Base-by-base conservation (phyloP, 2,113 vertebrate species). In the Zosterops pallidus region DNA sequence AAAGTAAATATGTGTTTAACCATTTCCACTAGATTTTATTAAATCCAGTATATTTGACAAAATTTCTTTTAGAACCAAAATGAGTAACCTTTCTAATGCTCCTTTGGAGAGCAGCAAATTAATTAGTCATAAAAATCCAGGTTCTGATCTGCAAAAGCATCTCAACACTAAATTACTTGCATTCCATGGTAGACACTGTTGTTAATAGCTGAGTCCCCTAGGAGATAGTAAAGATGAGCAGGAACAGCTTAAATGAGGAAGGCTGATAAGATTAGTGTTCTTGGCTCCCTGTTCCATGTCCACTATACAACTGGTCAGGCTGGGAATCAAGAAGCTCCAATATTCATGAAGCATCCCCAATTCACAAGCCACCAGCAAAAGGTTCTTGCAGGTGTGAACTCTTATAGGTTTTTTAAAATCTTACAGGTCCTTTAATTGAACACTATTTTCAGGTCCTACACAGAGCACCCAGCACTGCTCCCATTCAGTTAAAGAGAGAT, bases 1-100 rank as follows among this genome's bases (percentile, higher is more conserved):
- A 96, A 94, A 93, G 82, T 94, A 93, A 94, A 95, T 95, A 77
- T 31, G 15, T 62, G 14, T 69, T 93, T 60, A 86, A 93, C 81
- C 50, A 44, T 94, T 97, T 96, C 23, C 63, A 83, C 78, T 89
- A 71, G 33, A 89, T 86, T 83, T 19, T 50, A 63, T 50, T 92
- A 92, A 95, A 92, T 64, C 16, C 20, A 35, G 18, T 53, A 42
- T 67, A 83, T 69, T 89, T 80, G 60, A 57, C n/a, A 81, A 93
- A 82, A 59, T 20, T n/a, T 35, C 9, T n/a, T 76, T 47, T 75
- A 83, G 28, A 76, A 85, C 9, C 11, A 80, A 84, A 41, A 37
- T 44, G 13, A 89, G 25, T 42, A 89, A 50, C 10, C 64, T 74
- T 89, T 90, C 13, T 44, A 62, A 68, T 20, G 28, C 4, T 20